These are phyloP conservation scores for Salvelinus alpinus DNA, from an alignment of 2,113 vertebrate species.

Conservation along the genomic window DNA sequence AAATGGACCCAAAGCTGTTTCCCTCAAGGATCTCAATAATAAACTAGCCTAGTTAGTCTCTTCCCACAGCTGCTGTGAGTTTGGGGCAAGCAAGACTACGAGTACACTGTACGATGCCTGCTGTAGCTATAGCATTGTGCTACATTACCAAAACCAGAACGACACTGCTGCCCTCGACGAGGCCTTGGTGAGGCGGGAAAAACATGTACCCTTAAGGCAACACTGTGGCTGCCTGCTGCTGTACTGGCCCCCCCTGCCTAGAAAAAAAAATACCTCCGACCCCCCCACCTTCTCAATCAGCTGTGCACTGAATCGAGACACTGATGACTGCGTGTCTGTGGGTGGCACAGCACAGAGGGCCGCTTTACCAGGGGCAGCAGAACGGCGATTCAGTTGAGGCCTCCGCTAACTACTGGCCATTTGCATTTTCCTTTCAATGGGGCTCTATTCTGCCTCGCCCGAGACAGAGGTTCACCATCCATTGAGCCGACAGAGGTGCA, in stretches of 20 bases:
- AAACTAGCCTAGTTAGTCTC: too few species aligned
- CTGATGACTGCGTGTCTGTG: constrained; percentile 8
- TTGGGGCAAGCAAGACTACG: too few species aligned
- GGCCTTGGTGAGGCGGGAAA: constrained; percentile 8
- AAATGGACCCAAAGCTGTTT: too few species aligned
- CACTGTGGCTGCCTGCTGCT: neutral
- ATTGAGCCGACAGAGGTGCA: constrained; percentile 14
- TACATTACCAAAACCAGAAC: too few species aligned
- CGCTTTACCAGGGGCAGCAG: constrained; percentile 56
- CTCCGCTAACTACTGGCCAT: constrained; percentile 63
- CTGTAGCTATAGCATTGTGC: too few species aligned
- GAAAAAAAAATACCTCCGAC: neutral
- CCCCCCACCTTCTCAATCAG: neutral
- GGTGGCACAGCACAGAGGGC: constrained; percentile 60
- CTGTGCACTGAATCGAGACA: neutral
- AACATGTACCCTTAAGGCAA: neutral
- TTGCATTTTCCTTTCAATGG: constrained; percentile 73
- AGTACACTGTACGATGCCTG: too few species aligned
- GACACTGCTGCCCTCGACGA: too few species aligned
- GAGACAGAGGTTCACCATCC: constrained; percentile 38
- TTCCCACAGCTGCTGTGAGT: too few species aligned
- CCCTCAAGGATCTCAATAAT: too few species aligned
- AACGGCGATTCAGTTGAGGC: constrained; percentile 65
- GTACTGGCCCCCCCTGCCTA: constrained; percentile 3
- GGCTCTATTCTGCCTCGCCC: constrained; percentile 53